Evolutionary conservation across 1,140 invertebrate genomes (phyloP), one percentile per base, ranked within the genome.

Genomic region (Drosophila seguyi): DNA sequence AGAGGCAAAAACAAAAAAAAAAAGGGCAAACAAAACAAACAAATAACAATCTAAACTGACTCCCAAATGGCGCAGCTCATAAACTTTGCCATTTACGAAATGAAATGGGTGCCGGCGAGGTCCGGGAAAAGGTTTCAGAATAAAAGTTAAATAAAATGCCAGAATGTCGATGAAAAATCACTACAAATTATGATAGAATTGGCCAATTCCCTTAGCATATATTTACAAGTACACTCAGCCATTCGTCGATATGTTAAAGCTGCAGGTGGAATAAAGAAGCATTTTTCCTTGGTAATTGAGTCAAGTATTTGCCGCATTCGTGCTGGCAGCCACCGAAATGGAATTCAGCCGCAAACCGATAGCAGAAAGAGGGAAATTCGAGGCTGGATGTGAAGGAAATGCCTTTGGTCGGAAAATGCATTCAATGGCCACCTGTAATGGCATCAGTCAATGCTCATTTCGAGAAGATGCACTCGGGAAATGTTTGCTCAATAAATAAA

Each of bases 21-120:
- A 50, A 63, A 52, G 25, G 38, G 56, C 50, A 58, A 86, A 79
- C 74, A 67, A 78, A 86, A 57, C 47, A 79, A 65, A 65, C 72
- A 73, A 68, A 59, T 69, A 72, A 72, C 68, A 73, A 73, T 41
- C 52, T 72, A 68, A 75, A 48, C 61, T 42, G 41, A 45, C 65
- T 66, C 66, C 71, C 67, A 76, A 73, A 78, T 81, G 80, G 78
- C 56, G 57, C 58, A 58, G 74, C 65, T 66, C 82, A 78, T 85
- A 85, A 85, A 85, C 63, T 78, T 85, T 71, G 47, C 42, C 79
- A 66, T 75, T 80, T 81, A 29, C 74, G 65, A 78, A 81, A 62
- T 71, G 67, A 66, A 60, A 52, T 55, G 71, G 63, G 47, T 50
- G 14, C 34, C 34, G 44, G 20, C 11, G 18, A 13, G 20, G 14